phyloP scores from a whole-genome alignment of 2,113 vertebrate genomes.

The Columba livia region DNA sequence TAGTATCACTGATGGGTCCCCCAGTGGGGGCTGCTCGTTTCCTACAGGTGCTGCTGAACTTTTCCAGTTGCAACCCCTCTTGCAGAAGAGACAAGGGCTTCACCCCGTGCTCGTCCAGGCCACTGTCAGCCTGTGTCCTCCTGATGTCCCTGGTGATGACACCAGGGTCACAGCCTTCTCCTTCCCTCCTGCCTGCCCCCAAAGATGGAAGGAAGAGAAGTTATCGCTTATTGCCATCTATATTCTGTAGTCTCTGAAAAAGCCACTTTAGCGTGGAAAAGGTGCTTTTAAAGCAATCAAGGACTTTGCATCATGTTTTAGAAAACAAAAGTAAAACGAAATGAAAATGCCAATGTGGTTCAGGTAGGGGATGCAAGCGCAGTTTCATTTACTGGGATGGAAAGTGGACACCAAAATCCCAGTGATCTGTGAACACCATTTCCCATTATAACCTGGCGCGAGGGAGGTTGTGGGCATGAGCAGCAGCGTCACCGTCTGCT shows the following conservation, averaged over 20 bases:
- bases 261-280: background rate
- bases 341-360: background rate
- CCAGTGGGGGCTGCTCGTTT: background rate
- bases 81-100: background rate
- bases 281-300: background rate
- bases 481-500: background rate
- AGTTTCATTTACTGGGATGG: background rate
- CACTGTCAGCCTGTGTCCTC: background rate
- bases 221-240: background rate
- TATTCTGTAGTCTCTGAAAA: background rate
- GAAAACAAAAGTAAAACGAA: background rate
- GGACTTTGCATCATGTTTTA: background rate
- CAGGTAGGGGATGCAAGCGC: background rate
- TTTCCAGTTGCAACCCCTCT: background rate
- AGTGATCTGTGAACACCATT: background rate
- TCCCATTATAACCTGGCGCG: background rate
- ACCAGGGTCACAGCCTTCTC: background rate
- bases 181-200: background rate
- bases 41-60: background rate
- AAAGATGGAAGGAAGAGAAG: background rate
- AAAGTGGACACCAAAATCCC: background rate
- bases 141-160: background rate
- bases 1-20: background rate
- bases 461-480: background rate
- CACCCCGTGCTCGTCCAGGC: background rate